Percentiles rank a stretch among this genome's conserved stretches.
These are phyloP conservation scores for Asteroscopus sphinx DNA, from an alignment of 2,888 invertebrate species.

Conservation along the genomic window DNA sequence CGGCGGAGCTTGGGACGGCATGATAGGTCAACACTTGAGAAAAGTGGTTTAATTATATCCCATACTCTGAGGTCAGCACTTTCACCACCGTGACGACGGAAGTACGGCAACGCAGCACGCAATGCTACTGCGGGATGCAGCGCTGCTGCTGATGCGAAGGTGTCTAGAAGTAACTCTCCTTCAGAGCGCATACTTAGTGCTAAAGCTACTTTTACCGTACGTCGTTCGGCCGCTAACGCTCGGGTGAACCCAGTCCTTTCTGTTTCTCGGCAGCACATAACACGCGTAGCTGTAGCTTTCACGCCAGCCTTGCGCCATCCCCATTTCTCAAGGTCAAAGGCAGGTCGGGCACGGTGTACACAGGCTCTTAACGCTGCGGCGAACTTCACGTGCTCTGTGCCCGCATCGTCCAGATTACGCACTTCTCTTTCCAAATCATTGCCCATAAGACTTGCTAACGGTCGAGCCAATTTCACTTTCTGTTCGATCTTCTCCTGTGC, in stretches of 20 bases:
- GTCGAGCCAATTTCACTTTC: constrained; percentile 41
- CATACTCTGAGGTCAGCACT: constrained; percentile 61
- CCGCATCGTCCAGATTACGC: constrained; percentile 40
- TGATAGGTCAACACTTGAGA: constrained; percentile 58
- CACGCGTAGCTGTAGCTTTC: constrained; percentile 70
- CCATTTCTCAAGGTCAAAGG: constrained; percentile 61
- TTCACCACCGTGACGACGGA: constrained; percentile 48
- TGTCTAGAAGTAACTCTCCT: constrained; percentile 14
- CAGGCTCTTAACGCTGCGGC: constrained; percentile 67
- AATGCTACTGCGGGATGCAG: constrained; percentile 56
- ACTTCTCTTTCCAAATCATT: constrained; percentile 41
- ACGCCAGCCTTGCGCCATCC: constrained; percentile 70
- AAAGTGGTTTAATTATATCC: constrained; percentile 64
- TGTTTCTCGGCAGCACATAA: constrained; percentile 59
- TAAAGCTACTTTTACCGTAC: constrained; percentile 65
- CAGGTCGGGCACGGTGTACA: constrained; percentile 60
- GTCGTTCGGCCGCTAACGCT: constrained; percentile 62
- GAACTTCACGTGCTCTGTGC: constrained; percentile 44
- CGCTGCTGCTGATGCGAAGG: constrained; percentile 25
- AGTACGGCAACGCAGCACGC: constrained; percentile 62
- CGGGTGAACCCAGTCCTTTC: constrained; percentile 52
- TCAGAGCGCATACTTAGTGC: constrained; percentile 50
- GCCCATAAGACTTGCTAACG: constrained; percentile 45
- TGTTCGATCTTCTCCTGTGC: constrained; percentile 17
- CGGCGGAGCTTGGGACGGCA: constrained; percentile 35